Evolutionary conservation across 2,888 invertebrate species (phyloP), one percentile per base, ranked within the genome.

Genomic region (Gerosis bhagava): DNA sequence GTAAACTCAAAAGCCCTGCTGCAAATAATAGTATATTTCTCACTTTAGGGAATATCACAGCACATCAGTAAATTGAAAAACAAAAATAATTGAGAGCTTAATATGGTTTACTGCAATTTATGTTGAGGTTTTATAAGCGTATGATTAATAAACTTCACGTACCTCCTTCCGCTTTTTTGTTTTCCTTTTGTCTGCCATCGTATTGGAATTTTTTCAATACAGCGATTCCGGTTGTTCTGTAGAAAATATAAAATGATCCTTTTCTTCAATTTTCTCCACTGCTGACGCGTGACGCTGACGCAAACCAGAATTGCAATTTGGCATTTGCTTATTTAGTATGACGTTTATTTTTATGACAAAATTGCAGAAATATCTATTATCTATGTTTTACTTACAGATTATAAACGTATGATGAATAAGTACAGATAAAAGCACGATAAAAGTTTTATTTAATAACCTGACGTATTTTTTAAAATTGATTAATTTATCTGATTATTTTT

Each of bases 131-230:
- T 29, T 36, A 28, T 13, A 3, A 6, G 16, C 21, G 17, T 13
- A 5, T n/a, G 11, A 16, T 7, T 28, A 15, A 16, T 7, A 26
- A 44, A 16, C 3, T 37, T 12, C 42, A 63, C 78, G 65, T 70
- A 86, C 88, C 73, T 88, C 88, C 73, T 86, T 88, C 49, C 88
- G 88, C 63, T 86, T 88, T 70, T 83, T 86, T 53, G 77, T 78
- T 77, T 88, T 88, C 51, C 88, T 77, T 67, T 88, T 88, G 59
- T 88, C 88, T 71, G 88, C 83, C 88, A 88, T 88, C 66, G 56
- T 75, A 51, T 67, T 59, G 58, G 58, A 73, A 69, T 65, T 68
- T 79, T 75, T 76, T 72, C 73, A 72, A 79, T 76, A 77, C 75
- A 69, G 70, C 67, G 56, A 40, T 39, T 46, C 15, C 21, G 13